Evolutionary conservation across 2,888 invertebrate genomes (phyloP).

Genomic region (Perizoma affinitatum): DNA sequence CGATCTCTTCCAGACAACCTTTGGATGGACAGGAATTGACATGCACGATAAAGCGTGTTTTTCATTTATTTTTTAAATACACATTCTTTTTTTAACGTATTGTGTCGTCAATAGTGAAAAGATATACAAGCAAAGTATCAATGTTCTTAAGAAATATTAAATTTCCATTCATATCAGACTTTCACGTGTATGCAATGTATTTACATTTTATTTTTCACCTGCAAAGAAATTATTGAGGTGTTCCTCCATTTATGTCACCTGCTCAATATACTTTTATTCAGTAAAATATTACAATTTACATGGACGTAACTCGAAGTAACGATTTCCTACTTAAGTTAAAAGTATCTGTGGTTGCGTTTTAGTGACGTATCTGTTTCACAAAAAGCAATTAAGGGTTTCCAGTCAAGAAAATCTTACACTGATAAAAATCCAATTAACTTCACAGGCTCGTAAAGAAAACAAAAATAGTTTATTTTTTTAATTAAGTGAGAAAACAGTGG

Average conservation of each 20-base stretch:
- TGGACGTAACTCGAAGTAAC: not conserved
- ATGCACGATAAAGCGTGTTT: no score
- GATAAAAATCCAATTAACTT: constrained; percentile 35
- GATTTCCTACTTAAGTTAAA: no score
- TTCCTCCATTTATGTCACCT: constrained; percentile 26
- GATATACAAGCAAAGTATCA: no score
- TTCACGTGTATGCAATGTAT: constrained; percentile 25
- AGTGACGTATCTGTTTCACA: constrained; percentile 25
- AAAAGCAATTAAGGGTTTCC: constrained; percentile 29
- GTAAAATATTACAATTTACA: constrained; percentile 24
- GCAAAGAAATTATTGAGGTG: constrained; percentile 30
- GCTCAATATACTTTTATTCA: constrained; percentile 15
- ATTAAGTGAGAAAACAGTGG: constrained; percentile 11
- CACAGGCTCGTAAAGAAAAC: constrained; percentile 18
- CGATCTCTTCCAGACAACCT: no score
- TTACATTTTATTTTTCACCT: constrained; percentile 32
- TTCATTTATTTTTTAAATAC: not conserved
- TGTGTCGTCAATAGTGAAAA: no score
- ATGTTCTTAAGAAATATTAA: constrained; percentile 11
- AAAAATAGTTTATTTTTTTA: constrained; percentile 25
- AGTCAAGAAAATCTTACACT: constrained; percentile 28
- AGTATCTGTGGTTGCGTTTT: constrained; percentile 1
- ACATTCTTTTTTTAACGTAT: no score
- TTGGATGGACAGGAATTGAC: no score
- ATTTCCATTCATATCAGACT: constrained; percentile 12